phyloP scores from a whole-genome alignment of 2,888 invertebrate species.

The Dryobotodes eremita region DNA sequence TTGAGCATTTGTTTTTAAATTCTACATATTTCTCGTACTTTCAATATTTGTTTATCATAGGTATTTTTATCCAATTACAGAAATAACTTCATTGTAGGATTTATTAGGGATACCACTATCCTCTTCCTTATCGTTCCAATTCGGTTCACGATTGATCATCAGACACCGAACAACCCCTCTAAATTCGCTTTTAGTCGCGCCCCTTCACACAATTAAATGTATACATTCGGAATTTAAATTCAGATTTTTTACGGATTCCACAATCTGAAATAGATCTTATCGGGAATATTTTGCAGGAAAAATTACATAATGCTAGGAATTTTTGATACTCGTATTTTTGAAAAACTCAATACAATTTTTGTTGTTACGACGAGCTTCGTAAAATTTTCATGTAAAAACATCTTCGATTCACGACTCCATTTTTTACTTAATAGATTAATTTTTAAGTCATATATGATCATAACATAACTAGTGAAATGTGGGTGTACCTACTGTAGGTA shows the following conservation, averaged over 20 bases:
- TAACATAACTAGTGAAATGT: too few species aligned
- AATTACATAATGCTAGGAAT: background rate
- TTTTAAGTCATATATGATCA: background rate
- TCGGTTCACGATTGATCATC: background rate
- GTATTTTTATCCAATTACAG: background rate
- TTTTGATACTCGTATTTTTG: background rate
- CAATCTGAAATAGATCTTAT: background rate
- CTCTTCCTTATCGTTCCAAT: constrained; percentile 3
- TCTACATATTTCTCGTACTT: background rate
- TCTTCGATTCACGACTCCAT: background rate
- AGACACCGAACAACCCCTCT: constrained; percentile 16
- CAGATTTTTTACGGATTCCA: background rate
- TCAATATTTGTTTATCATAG: background rate
- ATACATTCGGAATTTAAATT: constrained; percentile 16
- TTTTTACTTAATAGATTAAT: background rate
- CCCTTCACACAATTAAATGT: constrained; percentile 27
- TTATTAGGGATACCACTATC: background rate
- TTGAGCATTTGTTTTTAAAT: background rate
- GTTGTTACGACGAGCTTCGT: background rate
- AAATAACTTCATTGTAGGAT: background rate
- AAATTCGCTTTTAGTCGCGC: constrained; percentile 8
- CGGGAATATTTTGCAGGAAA: background rate
- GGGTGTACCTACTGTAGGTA: too few species aligned
- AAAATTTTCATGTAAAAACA: background rate
- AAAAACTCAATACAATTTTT: background rate